These are phyloP conservation scores for Dasyurus viverrinus DNA, from an alignment of 2,113 vertebrate genomes.

Conservation along the genomic window DNA sequence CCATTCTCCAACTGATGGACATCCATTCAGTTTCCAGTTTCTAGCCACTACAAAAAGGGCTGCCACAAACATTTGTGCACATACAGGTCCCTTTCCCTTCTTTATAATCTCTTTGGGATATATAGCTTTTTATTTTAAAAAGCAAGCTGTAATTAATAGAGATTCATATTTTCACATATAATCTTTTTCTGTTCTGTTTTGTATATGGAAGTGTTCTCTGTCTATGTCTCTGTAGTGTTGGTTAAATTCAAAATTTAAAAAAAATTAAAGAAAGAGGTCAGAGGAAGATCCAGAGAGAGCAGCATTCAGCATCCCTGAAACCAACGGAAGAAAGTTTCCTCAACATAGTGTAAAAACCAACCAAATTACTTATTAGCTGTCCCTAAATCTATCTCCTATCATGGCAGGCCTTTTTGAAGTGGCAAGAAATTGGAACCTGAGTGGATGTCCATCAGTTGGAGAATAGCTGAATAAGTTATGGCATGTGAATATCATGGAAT, in stretches of 20 bases:
- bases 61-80: no score
- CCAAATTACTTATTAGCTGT: not conserved
- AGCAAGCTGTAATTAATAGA: not conserved
- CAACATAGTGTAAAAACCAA: not conserved
- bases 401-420: no score
- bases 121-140: not conserved
- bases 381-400: not conserved
- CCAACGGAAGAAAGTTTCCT: not conserved
- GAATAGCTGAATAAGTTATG: no score
- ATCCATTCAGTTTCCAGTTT: no score
- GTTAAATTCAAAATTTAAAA: not conserved
- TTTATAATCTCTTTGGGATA: no score
- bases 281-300: not conserved
- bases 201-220: not conserved
- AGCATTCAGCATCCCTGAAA: not conserved
- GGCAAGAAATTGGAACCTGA: no score
- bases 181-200: not conserved
- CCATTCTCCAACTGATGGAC: no score
- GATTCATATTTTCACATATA: not conserved
- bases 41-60: no score
- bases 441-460: no score
- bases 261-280: not conserved
- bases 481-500: no score
- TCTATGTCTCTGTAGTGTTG: not conserved
- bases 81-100: no score